Evolutionary conservation across 2,888 invertebrate genomes (phyloP).

Genomic region (Parnassius smintheus): DNA sequence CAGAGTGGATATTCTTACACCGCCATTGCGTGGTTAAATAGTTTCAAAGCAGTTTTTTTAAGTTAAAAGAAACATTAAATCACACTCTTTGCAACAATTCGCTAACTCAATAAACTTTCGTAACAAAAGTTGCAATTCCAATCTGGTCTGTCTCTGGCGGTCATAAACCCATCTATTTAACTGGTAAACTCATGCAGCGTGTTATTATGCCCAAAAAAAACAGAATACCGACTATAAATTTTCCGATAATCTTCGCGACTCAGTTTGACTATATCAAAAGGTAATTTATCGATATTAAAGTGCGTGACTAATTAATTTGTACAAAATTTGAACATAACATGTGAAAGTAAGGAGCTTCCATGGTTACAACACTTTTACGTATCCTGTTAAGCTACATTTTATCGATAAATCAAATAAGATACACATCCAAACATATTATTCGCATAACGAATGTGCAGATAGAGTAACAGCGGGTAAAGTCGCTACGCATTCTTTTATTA

Average conservation of each 20-base stretch:
- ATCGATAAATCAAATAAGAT: slow-evolving; percentile 13
- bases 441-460: not conserved
- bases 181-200: slow-evolving; percentile 6
- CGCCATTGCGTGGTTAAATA: too few species aligned
- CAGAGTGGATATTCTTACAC: too few species aligned
- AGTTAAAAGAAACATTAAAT: too few species aligned
- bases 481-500: too few species aligned
- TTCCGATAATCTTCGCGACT: not conserved
- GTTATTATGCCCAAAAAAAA: slow-evolving; percentile 2
- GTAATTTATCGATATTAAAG: too few species aligned
- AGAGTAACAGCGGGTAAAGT: slow-evolving; percentile 7
- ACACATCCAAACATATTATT: slow-evolving; percentile 6
- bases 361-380: not conserved
- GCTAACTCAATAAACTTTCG: slow-evolving; percentile 10
- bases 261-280: not conserved
- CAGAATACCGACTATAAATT: not conserved
- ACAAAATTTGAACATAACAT: slow-evolving; percentile 8
- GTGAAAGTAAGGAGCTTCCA: slow-evolving; percentile 8
- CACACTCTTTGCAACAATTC: not conserved
- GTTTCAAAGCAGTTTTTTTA: too few species aligned
- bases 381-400: slow-evolving; percentile 6
- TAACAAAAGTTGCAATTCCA: slow-evolving; percentile 10
- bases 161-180: slow-evolving; percentile 2
- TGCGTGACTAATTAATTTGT: slow-evolving; percentile 2
- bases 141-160: not conserved